Evolutionary conservation across 2,888 invertebrate species (phyloP), one percentile per base, ranked within the genome.

Genomic region (Melieria picta): DNA sequence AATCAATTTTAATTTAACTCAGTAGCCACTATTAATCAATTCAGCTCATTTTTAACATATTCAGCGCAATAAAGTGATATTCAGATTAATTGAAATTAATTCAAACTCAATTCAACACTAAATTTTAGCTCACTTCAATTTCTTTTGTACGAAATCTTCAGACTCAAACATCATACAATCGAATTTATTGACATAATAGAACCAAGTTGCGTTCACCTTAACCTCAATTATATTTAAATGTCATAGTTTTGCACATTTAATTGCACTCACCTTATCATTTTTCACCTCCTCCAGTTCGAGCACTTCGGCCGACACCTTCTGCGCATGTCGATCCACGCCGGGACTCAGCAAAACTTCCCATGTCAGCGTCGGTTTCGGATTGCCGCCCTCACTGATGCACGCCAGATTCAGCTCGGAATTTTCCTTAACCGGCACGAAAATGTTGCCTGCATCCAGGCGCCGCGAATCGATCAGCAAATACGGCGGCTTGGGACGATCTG

Each of bases 381-480:
- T 90, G 60, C 91, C 91, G 86, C 95, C 95, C 87, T 95, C 95
- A 74, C 94, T 94, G n/a, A 94, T 92, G 83, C 96, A 96, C 76
- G 93, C 91, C 76, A 96, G 91, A 73, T 92, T 92, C 50, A 96
- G 88, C 81, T 94, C 93, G 47, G 93, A 92, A 84, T 94, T 94
- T 85, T 96, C 95, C 79, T 94, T 90, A 30, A 95, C 94, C 0
- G 95, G 95, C 79, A 95, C 93, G 89, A 95, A 95, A 75, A 93
- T 92, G 88, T 95, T 95, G 76, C 94, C 94, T 0, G 94, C 93
- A 87, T 95, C 95, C 81, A 95, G 89, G 43, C 94, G 91, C 61
- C 94, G 89, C 55, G 94, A 94, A 87, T 96, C 96, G 85, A 95
- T 94, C 83, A 94, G 91, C 80, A 96, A 89, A 88, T 95, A 96